Base-by-base conservation (phyloP, 2,797 vertebrate genomes). In the Chloroceryle inda region DNA sequence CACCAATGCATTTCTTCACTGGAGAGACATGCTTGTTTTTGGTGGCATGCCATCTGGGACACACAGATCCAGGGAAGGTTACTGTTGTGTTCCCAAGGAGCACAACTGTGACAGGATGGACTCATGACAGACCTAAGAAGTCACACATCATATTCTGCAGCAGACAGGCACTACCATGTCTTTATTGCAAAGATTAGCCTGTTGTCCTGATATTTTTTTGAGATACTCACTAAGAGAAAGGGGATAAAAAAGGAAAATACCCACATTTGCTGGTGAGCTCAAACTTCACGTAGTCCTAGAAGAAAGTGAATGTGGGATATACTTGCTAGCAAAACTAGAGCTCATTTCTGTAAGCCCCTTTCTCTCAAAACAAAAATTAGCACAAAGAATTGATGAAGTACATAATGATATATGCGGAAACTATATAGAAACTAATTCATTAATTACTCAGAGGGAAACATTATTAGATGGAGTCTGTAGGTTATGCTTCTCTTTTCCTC, bases 201-300 rank as follows among this genome's bases (percentile, higher is more conserved):
- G 4, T 44, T 59, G 7, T 13, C 14, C 13, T 49, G 11, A 23
- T 24, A 47, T 82, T 76, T 18, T 67, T 69, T 35, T 9, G 6
- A 40, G 24, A 9, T 17, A 40, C n/a, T 84, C 9, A 11, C 5
- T 77, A 40, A 74, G 11, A 6, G 7, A 59, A 66, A 79, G 3
- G 23, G 79, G 53, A 63, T 33, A 45, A 23, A 68, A 42, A 45
- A 23, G 4, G 15, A 15, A n/a, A 72, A 49, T 35, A 18, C 13
- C 3, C 12, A 22, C 1, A 0, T 42, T 71, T 23, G 1, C 14
- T 72, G 20, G 10, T 37, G 13, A 11, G 13, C 4, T 53, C 62
- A 58, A 76, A 35, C 17, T 74, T 80, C 44, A 77, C 24, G 10
- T 59, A 16, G 2, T 2, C 2, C 11, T 11, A 87, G 33, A 3